Base-by-base conservation (phyloP, 1,140 invertebrate species). In the Drosophila nigrodunni region DNA sequence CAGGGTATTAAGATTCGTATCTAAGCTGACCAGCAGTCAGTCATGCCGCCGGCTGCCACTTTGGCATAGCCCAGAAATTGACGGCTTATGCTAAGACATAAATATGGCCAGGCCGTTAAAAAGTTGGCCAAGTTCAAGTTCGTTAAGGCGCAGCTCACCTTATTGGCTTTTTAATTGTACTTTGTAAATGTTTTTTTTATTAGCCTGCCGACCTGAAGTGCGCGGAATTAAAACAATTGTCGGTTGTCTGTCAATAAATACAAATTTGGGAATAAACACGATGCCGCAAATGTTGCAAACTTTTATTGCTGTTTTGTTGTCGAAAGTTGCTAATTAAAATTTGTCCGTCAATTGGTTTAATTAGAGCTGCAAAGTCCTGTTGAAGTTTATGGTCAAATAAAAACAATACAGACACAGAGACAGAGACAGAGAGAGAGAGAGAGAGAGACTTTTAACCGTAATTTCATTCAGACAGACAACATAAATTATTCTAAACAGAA, bases 131-230 rank as follows among this genome's bases (percentile, higher is more conserved):
- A 66, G 55, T 71, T 78, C 44, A 59, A 78, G 59, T 69, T 66
- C 65, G 61, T 75, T 74, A 78, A 69, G 59, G 25, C 58, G 50
- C 49, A 64, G 46, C 62, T 54, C 43, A 62, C 74, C 80, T 88
- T 62, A 77, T 83, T 89, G 69, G 78, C 78, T 74, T 79, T 89
- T 89, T 89, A 89, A 89, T 89, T 89, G 85, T 55, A 65, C 85
- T 74, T 78, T 71, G 57, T 61, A 75, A 80, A 89, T 89, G 49
- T 37, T 72, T 81, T 89, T 87, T 89, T 89, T 78, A 89, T 85
- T 71, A 62, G 66, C 71, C 72, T 83, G 61, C 8, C 30, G 66
- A 47, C 37, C 50, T n/a, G 2, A 30, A 9, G 25, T 30, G 25
- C 35, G 61, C 55, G 67, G 78, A 88, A 88, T 88, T 75, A 85